These are phyloP conservation scores for Lamprologus sp. DNA, from an alignment of 2,113 vertebrate species.

Conservation along the genomic window DNA sequence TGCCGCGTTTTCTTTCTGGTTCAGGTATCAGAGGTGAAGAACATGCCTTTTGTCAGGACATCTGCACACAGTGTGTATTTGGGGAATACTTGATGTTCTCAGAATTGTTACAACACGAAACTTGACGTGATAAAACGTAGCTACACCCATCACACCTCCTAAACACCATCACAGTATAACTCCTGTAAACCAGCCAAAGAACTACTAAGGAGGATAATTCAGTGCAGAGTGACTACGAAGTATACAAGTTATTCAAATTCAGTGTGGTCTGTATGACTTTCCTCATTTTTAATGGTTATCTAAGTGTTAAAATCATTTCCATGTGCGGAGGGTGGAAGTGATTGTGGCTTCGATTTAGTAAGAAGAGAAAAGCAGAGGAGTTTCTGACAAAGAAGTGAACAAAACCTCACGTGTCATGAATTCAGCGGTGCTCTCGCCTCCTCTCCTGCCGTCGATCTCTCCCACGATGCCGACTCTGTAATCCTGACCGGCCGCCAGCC, in stretches of 20 bases:
- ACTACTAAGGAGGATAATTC: background rate
- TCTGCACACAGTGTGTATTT: background rate
- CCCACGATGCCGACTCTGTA: conserved; percentile 65
- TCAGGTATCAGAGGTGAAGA: background rate
- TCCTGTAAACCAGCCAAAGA: background rate
- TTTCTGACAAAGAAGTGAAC: background rate
- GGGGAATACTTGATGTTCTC: background rate
- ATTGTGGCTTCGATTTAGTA: rapidly evolving
- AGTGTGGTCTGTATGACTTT: background rate
- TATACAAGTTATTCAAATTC: background rate
- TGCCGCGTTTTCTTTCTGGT: background rate
- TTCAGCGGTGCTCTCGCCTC: conserved; percentile 31
- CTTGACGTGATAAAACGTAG: background rate
- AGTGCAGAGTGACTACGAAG: background rate
- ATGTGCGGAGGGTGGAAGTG: background rate
- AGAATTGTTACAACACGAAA: background rate
- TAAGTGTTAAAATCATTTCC: background rate
- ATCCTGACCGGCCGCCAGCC: conserved; percentile 69
- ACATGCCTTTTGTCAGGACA: background rate
- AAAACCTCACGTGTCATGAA: conserved; percentile 67
- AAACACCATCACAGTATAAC: background rate
- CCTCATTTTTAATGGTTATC: background rate
- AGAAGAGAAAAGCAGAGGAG: background rate
- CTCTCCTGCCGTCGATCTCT: conserved; percentile 42
- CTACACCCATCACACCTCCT: background rate